Base-by-base conservation (phyloP, 2,797 vertebrate species). In the Phyllotis vaccarum region DNA sequence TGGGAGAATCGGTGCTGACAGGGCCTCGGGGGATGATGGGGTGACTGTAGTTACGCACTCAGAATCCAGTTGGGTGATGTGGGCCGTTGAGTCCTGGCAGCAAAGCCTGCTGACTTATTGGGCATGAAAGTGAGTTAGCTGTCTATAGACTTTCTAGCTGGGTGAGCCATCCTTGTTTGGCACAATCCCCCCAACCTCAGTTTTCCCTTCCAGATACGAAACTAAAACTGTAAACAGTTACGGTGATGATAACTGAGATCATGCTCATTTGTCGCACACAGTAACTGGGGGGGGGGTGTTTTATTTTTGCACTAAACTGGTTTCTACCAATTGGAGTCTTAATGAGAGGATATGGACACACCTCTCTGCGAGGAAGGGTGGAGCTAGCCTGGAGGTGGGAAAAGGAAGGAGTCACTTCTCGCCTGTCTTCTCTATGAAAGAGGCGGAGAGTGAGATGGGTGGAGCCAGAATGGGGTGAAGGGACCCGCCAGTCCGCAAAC, bases 291-390 rank as follows among this genome's bases (percentile, higher is more conserved):
- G 22, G 40, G 58, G n/a, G n/a, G n/a, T 34, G 60, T 81, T 64
- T 75, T 43, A 49, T 54, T 90, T 96, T 86, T 89, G 34, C 85
- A 58, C 94, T 60, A 79, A 93, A 94, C 81, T 24, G 37, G 46
- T 89, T 83, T 54, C 68, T 90, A 66, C 78, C 62, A 80, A 29
- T 62, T 75, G 87, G 76, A 74, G 56, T 52, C 72, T 40, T 52
- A n/a, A 27, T 5, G 52, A 85, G 66, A 40, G 78, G 78, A 87
- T 29, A 19, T 22, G 43, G 52, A 68, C 70, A 3, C 27, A 22
- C 3, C 52, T 58, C 3, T 58, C n/a, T 21, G 13, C 34, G 85
- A 72, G 58, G 72, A 54, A 68, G 54, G 22, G 54, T 34, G 49
- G n/a, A 70, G 60, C 27, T 89, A 80, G 17, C 62, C 66, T 3